These are phyloP conservation scores for Bubo bubo DNA, from an alignment of 2,113 vertebrate genomes.

Conservation along the genomic window DNA sequence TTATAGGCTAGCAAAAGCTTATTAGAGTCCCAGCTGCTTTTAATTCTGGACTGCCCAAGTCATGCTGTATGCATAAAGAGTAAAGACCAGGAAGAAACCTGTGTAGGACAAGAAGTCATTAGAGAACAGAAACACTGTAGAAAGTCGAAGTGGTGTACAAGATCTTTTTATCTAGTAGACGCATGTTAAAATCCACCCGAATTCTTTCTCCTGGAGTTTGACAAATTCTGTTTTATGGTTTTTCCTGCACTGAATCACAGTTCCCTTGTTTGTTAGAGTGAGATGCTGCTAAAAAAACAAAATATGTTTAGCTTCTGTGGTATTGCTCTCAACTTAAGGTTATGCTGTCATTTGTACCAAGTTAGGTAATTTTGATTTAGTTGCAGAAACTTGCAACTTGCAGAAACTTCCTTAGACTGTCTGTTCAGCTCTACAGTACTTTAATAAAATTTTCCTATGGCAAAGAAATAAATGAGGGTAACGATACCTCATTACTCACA, in stretches of 20 bases:
- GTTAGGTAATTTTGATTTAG: not conserved
- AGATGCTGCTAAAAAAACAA: not conserved
- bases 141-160: not conserved
- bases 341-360: not conserved
- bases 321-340: not conserved
- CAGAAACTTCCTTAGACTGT: not conserved
- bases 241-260: not conserved
- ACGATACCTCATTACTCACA: not conserved
- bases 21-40: not conserved
- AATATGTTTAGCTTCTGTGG: not conserved
- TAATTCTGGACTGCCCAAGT: not conserved
- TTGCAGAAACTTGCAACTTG: not conserved
- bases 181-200: not conserved
- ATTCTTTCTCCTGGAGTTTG: not conserved
- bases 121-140: not conserved
- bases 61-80: not conserved
- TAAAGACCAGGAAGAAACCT: not conserved
- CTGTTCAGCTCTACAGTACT: not conserved
- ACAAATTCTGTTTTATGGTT: not conserved
- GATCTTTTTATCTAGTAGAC: not conserved
- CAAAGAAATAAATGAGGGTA: not conserved
- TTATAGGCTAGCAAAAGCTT: not conserved
- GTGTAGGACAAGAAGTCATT: not conserved
- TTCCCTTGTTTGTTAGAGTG: not conserved
- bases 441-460: not conserved